These are phyloP conservation scores for Steinernema carpocapsae DNA, from an alignment of 2,888 invertebrate species.

Conservation along the genomic window DNA sequence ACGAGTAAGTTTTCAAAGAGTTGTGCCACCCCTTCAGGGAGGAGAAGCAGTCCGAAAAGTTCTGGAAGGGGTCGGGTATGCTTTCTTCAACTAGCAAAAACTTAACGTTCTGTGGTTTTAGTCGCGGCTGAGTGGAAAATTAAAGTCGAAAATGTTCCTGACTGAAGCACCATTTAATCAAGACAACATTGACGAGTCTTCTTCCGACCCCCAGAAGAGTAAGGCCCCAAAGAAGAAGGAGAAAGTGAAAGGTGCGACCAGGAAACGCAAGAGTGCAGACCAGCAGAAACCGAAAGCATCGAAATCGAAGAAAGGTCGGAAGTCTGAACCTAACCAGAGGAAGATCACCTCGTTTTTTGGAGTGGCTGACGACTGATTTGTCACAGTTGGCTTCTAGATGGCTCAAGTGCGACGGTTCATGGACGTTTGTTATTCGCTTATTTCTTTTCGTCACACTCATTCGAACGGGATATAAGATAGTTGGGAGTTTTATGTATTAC, in stretches of 20 bases:
- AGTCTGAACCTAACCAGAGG: neutral
- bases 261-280: neutral
- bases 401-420: too few relatives aligned
- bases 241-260: too few relatives aligned
- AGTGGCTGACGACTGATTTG: neutral
- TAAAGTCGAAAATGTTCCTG: neutral
- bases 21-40: neutral
- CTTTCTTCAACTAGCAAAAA: neutral
- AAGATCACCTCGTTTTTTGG: conserved; percentile 21
- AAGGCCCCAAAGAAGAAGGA: neutral
- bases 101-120: neutral
- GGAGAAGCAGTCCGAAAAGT: neutral
- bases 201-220: neutral
- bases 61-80: neutral
- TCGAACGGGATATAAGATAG: too few relatives aligned
- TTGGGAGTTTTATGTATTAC: too few relatives aligned
- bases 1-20: neutral
- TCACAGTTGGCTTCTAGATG: too few relatives aligned
- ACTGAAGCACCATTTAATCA: neutral
- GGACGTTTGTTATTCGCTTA: too few relatives aligned
- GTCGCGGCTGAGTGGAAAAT: conserved; percentile 5
- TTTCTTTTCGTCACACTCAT: too few relatives aligned
- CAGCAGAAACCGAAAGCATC: neutral
- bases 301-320: neutral
- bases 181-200: neutral